Evolutionary conservation across 2,113 vertebrate genomes (phyloP).

Genomic region (Anguilla japonica): DNA sequence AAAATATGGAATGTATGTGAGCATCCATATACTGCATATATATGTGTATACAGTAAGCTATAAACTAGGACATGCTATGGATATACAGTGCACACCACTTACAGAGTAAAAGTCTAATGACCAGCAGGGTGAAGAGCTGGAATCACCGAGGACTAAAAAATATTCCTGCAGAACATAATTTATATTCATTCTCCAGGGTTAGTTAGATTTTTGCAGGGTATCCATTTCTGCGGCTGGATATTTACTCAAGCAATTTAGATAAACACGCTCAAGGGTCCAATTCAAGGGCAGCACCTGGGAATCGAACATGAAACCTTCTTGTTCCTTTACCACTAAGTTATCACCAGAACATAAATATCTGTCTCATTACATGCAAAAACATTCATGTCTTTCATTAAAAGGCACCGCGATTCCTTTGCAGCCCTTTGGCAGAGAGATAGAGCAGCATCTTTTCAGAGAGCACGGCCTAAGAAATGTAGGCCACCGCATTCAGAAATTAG

Average conservation of each 20-base stretch:
- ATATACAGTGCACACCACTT: not conserved
- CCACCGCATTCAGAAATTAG: conserved; percentile 49
- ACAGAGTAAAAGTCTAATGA: not conserved
- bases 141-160: not conserved
- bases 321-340: not conserved
- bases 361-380: not conserved
- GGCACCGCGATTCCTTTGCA: not conserved
- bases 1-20: not conserved
- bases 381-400: not conserved
- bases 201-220: not conserved
- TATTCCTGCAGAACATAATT: not conserved
- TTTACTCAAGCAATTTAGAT: not conserved
- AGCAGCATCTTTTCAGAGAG: not conserved
- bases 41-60: too few species aligned
- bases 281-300: not conserved
- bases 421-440: not conserved
- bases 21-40: too few species aligned
- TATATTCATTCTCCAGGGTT: not conserved
- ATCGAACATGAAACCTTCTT: not conserved
- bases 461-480: conserved; percentile 41
- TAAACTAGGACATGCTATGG: not conserved
- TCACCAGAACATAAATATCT: conserved; percentile 1
- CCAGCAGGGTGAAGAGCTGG: not conserved
- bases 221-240: not conserved
- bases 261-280: not conserved